Conservation (phyloP, 1,140 invertebrate species). For the Magallana gigas region DNA sequence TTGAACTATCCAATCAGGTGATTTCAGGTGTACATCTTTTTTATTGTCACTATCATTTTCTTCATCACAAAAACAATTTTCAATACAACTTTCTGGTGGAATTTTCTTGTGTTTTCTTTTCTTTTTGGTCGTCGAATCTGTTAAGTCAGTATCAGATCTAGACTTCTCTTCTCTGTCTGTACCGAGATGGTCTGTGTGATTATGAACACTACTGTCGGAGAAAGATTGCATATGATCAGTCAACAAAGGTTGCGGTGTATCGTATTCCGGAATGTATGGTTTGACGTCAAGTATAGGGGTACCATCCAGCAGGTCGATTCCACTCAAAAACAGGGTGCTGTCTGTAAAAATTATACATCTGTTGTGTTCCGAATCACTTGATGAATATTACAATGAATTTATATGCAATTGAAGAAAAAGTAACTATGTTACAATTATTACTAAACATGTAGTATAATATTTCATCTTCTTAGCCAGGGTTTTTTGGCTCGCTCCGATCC, state of each 20-base stretch:
- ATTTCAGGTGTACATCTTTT: conserved; percentile 33
- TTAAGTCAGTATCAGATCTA: too few relatives aligned
- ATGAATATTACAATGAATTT: too few relatives aligned
- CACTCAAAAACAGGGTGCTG: conserved; percentile 86
- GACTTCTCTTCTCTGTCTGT: too few relatives aligned
- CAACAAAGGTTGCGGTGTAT: conserved; percentile 82
- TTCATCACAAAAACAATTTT: neutral
- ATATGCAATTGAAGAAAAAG: too few relatives aligned
- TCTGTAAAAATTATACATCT: conserved; percentile 78
- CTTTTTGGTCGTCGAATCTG: neutral
- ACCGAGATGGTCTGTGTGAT: neutral
- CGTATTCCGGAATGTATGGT: conserved; percentile 95
- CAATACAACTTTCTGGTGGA: conserved; percentile 1
- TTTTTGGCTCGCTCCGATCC: too few relatives aligned
- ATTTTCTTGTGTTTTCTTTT: neutral
- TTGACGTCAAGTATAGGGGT: conserved; percentile 96
- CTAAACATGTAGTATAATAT: too few relatives aligned
- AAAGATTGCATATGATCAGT: neutral
- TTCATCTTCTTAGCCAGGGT: too few relatives aligned
- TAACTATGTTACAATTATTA: too few relatives aligned
- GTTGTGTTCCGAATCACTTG: too few relatives aligned
- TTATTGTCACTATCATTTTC: neutral
- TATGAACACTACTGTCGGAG: neutral
- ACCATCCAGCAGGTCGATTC: conserved; percentile 93
- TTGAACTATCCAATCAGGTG: conserved; percentile 70